Evolutionary conservation across 2,888 invertebrate genomes (phyloP).

Genomic region (Furcula furcula): DNA sequence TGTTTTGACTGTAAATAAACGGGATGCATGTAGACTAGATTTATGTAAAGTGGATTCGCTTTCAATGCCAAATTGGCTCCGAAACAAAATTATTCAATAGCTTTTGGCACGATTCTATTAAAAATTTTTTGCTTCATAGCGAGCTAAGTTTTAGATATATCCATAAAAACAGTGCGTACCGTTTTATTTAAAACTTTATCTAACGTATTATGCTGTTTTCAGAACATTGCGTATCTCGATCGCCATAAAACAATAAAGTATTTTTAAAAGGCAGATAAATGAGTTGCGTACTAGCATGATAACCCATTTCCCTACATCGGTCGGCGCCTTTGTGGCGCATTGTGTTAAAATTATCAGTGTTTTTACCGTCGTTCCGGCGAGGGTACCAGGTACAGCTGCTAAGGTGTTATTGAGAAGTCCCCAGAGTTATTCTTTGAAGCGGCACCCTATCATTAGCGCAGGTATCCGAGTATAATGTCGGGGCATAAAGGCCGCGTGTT

Average conservation of each 20-base stretch:
- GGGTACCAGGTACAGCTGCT: slow-evolving; percentile 38
- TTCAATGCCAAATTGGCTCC: slow-evolving; percentile 8
- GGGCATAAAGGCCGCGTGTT: slow-evolving; percentile 43
- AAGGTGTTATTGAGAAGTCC: slow-evolving; percentile 63
- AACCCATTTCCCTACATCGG: slow-evolving; percentile 51
- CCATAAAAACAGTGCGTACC: slow-evolving; percentile 11
- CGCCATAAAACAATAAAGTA: slow-evolving; percentile 49
- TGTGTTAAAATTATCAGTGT: slow-evolving; percentile 37
- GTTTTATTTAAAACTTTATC: slow-evolving; percentile 12
- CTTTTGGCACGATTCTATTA: not conserved
- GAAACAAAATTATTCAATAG: not conserved
- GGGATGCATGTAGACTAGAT: slow-evolving; percentile 26
- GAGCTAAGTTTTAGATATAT: not conserved
- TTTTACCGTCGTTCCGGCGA: slow-evolving; percentile 18
- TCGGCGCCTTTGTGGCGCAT: slow-evolving; percentile 39
- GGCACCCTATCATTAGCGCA: slow-evolving; percentile 70
- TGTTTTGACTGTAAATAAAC: slow-evolving; percentile 20
- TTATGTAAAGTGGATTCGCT: slow-evolving; percentile 19
- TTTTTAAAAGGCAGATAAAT: slow-evolving; percentile 36
- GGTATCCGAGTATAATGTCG: slow-evolving; percentile 50
- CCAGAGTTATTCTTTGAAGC: slow-evolving; percentile 33
- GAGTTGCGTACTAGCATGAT: slow-evolving; percentile 35
- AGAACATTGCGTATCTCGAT: slow-evolving; percentile 11
- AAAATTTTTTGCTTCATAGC: not conserved
- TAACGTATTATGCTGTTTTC: slow-evolving; percentile 10